These are phyloP conservation scores for Notothenia rossii DNA, from an alignment of 2,113 vertebrate species.

Conservation along the genomic window DNA sequence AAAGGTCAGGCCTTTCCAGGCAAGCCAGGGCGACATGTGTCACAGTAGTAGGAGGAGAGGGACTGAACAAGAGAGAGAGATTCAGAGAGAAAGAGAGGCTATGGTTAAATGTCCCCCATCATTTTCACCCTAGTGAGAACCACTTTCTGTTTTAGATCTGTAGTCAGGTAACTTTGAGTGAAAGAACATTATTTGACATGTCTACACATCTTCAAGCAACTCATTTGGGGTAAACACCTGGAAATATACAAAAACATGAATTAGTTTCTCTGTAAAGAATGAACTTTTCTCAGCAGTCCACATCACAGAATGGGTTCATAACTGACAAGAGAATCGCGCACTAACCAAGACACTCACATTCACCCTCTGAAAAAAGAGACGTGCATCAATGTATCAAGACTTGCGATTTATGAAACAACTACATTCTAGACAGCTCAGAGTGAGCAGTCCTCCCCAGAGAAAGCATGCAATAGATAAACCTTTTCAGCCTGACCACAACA, in stretches of 20 bases:
- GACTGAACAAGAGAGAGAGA: slow-evolving; percentile 46
- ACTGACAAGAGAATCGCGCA: slow-evolving; percentile 16
- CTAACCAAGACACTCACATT: slow-evolving; percentile 21
- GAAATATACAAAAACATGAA: slow-evolving; percentile 15
- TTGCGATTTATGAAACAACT: slow-evolving; percentile 5
- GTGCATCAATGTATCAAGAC: slow-evolving; percentile 20
- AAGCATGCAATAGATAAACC: slow-evolving; percentile 19
- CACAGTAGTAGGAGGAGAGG: slow-evolving; percentile 59
- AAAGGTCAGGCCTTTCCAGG: slow-evolving; percentile 86
- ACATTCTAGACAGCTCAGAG: not conserved
- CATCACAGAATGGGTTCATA: slow-evolving; percentile 2
- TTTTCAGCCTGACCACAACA: slow-evolving; percentile 32
- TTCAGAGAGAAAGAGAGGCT: slow-evolving; percentile 21
- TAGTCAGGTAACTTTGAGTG: slow-evolving; percentile 20
- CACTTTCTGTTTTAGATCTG: slow-evolving; percentile 38
- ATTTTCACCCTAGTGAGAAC: slow-evolving; percentile 47
- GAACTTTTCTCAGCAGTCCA: not conserved
- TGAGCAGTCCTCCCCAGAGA: slow-evolving; percentile 8
- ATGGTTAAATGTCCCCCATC: slow-evolving; percentile 49
- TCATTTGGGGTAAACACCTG: slow-evolving; percentile 37
- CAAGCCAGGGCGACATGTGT: slow-evolving; percentile 81
- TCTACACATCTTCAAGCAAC: slow-evolving; percentile 7
- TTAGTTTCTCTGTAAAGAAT: slow-evolving; percentile 8
- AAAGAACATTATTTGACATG: not conserved
- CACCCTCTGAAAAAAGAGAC: not conserved